Conservation (phyloP, 2,113 vertebrate species). For the Thryonomys swinderianus region DNA sequence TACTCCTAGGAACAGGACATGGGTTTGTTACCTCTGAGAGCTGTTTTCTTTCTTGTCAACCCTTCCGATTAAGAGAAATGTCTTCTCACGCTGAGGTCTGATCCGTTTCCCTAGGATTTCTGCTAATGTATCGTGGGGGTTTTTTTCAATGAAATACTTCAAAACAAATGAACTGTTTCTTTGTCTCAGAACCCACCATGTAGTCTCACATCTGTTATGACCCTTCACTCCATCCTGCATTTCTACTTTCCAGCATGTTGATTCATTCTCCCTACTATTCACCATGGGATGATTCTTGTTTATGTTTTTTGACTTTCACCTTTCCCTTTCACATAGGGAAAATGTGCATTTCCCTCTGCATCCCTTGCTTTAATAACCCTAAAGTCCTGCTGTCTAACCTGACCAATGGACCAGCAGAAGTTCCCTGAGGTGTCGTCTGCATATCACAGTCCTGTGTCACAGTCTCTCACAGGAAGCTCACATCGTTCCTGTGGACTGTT, state of each 20-base stretch:
- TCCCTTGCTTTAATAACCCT: not conserved
- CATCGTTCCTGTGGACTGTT: not conserved
- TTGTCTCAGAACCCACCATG: not conserved
- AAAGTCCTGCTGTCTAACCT: not conserved
- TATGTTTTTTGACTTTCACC: not conserved
- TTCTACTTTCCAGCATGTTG: not conserved
- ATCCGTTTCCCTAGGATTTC: not conserved
- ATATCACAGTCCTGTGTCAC: fast-evolving
- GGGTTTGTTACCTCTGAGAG: not conserved
- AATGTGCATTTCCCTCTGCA: not conserved
- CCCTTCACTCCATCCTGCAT: not conserved
- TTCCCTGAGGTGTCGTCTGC: not conserved
- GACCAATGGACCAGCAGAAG: not conserved
- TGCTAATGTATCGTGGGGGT: not conserved
- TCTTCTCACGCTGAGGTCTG: not conserved
- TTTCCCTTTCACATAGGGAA: not conserved
- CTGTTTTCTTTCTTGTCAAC: not conserved
- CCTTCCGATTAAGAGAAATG: not conserved
- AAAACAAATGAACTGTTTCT: not conserved
- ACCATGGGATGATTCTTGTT: not conserved
- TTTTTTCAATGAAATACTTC: not conserved
- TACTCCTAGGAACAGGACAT: not conserved
- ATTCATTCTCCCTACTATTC: fast-evolving
- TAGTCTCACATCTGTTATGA: not conserved
- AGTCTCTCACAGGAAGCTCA: not conserved